Base-by-base conservation (phyloP, 2,888 invertebrate species). In the Rhamnusium bicolor region DNA sequence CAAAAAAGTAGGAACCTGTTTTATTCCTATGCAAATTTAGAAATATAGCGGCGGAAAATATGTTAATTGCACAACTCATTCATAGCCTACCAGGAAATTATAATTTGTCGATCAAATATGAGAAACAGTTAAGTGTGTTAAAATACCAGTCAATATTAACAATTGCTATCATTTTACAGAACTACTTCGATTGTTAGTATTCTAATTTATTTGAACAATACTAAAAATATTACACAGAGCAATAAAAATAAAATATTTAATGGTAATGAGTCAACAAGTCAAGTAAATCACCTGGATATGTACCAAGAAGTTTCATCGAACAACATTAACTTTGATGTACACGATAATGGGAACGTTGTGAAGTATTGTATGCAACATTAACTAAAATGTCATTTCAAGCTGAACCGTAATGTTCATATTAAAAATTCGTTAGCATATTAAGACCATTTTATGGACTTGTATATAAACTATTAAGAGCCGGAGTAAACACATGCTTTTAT, bases 271-370 rank as follows among this genome's bases (percentile, higher is more conserved):
- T 53, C 51, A 56, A 68, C 24, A 61, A 32, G 61, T 32, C 51
- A 49, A 69, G 61, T 62, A 69, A 51, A 40, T 69, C 69, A 62
- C 29, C 29, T 61, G 62, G 69, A 62, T 69, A 62, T 51, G 40
- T 62, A 54, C 54, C 62, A 40, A 62, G 54, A 70, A 21, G 58
- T 58, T 19, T 18, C 58, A 58, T 8, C 58, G 18, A 18, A 58
- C 18, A 18, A 58, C 63, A 61, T 69, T 67, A 68, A 67, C 56
- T 74, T 71, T 74, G 74, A 72, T 72, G 62, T 72, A 69, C 70
- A 70, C 47, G 46, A 76, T 74, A 71, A 66, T 71, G 65, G 74
- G 46, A 29, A 66, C 63, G 61, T 54, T 69, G 72, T 61, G 29
- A 68, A 61, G 71, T 49, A 47, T 62, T 51, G 49, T 18, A 67